A percentile compares a stretch with the other conserved stretches of the same genome.
These are phyloP conservation scores for Pedionomus torquatus DNA, from an alignment of 2,113 vertebrate genomes.

Conservation along the genomic window DNA sequence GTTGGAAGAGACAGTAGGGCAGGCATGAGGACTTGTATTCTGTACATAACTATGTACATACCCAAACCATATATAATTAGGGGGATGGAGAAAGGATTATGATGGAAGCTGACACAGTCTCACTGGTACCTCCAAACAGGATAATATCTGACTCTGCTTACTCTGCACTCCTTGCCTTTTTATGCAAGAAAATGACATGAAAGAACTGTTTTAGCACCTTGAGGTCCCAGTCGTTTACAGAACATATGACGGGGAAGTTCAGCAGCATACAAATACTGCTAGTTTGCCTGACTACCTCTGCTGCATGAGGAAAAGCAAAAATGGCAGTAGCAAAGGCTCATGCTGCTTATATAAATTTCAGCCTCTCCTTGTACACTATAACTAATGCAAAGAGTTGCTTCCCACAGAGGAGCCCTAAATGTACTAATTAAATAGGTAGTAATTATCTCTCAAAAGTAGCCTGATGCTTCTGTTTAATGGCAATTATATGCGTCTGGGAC, in stretches of 20 bases:
- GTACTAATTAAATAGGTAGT: neutral
- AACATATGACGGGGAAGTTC: neutral
- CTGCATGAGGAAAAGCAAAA: neutral
- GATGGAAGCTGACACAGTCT: neutral
- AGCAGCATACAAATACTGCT: neutral
- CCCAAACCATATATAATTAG: neutral
- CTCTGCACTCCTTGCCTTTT: neutral
- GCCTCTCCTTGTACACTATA: neutral
- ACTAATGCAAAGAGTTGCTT: neutral
- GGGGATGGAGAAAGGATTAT: neutral
- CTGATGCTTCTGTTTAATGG: neutral
- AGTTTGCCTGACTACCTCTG: neutral
- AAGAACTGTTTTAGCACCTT: neutral
- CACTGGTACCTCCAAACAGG: neutral
- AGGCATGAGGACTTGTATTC: neutral
- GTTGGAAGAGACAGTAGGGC: neutral
- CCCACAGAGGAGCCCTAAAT: neutral
- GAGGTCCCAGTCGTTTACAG: neutral
- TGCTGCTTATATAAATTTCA: neutral
- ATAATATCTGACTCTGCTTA: neutral
- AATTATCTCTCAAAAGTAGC: neutral
- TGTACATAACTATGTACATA: neutral
- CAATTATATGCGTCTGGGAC: neutral
- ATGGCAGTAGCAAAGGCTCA: neutral
- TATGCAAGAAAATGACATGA: neutral